Evolutionary conservation across 1,140 invertebrate genomes (phyloP).

Genomic region (Helicoverpa zea): DNA sequence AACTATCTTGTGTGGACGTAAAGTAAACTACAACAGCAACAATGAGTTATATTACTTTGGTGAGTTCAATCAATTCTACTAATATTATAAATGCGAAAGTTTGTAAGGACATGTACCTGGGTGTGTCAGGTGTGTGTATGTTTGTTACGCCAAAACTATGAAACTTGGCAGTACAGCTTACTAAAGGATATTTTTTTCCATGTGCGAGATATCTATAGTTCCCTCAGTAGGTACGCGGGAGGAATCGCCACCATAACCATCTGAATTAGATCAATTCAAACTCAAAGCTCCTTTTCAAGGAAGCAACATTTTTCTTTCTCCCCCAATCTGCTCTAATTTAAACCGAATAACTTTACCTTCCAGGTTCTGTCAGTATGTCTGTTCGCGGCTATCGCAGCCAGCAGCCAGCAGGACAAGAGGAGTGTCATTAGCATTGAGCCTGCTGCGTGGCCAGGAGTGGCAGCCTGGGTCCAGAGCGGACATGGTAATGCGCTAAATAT

Average conservation of each 20-base stretch:
- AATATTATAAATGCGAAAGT: background rate
- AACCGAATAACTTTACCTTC: no score
- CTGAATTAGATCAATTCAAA: no score
- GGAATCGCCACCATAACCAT: no score
- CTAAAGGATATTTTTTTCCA: no score
- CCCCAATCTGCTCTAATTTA: no score
- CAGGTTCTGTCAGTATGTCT: constrained; percentile 38
- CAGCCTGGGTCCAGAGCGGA: constrained; percentile 40
- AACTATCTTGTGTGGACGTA: constrained; percentile 50
- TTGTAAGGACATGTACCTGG: background rate
- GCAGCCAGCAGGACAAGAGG: constrained; percentile 54
- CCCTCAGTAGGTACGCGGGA: no score
- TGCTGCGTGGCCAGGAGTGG: constrained; percentile 36
- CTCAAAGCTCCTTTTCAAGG: no score
- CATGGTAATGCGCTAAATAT: constrained; percentile 28
- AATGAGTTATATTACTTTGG: constrained; percentile 70
- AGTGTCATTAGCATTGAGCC: constrained; percentile 46
- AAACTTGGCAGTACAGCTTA: no score
- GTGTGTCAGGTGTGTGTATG: background rate
- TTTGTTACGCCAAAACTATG: no score
- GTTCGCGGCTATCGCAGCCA: background rate
- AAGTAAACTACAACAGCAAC: constrained; percentile 54
- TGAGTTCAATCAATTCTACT: constrained; percentile 54
- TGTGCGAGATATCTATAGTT: no score
- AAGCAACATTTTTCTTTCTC: no score